Conservation (phyloP, 2,888 invertebrate genomes). For the Drosophila macrospina region DNA sequence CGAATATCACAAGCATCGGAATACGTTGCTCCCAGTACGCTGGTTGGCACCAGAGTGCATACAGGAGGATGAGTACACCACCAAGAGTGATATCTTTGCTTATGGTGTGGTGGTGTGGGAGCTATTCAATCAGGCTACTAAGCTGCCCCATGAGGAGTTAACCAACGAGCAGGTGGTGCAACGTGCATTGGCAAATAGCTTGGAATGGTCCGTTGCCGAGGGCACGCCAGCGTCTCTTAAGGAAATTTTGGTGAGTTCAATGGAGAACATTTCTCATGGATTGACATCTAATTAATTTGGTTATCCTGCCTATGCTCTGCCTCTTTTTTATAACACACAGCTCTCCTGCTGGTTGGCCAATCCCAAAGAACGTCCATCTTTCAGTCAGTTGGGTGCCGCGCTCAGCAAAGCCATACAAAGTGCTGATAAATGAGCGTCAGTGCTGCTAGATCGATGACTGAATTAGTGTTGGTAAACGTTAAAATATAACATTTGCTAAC, state of each 20-base stretch:
- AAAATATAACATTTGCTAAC: conserved; percentile 46
- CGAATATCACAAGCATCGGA: conserved; percentile 94
- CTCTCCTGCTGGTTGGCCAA: conserved; percentile 83
- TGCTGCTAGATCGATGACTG: conserved; percentile 47
- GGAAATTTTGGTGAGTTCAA: conserved; percentile 86
- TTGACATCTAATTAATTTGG: conserved; percentile 41
- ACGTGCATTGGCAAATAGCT: conserved; percentile 85
- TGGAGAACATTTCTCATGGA: not conserved
- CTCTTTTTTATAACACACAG: conserved; percentile 51
- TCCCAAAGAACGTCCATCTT: conserved; percentile 85
- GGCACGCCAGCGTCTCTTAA: conserved; percentile 88
- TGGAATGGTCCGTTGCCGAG: conserved; percentile 90
- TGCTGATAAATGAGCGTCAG: conserved; percentile 73
- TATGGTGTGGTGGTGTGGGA: conserved; percentile 96
- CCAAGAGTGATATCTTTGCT: conserved; percentile 97
- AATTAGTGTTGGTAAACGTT: conserved; percentile 59
- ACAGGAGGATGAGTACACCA: conserved; percentile 95
- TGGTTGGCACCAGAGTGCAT: conserved; percentile 97
- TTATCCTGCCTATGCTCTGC: conserved; percentile 17
- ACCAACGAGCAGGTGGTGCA: conserved; percentile 84
- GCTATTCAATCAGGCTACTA: conserved; percentile 92
- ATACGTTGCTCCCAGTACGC: conserved; percentile 93
- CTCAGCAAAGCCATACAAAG: conserved; percentile 85
- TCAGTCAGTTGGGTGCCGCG: conserved; percentile 85
- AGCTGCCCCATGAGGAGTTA: conserved; percentile 88